These are phyloP conservation scores for Nephrocerus scutellatus DNA, from an alignment of 2,888 invertebrate species.

Conservation along the genomic window DNA sequence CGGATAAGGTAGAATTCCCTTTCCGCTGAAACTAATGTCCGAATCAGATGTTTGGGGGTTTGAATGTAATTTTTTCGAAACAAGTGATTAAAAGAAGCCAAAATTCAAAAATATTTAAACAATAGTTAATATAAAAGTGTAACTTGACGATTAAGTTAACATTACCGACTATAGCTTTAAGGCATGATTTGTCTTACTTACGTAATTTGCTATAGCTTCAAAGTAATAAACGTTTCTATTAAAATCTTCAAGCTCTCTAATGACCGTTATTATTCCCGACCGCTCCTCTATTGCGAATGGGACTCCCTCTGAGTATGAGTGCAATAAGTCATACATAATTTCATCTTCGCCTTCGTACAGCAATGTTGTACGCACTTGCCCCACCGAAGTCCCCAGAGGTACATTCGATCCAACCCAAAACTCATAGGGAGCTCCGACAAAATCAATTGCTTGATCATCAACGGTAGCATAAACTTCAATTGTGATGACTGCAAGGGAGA, in stretches of 20 bases:
- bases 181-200: too few relatives aligned
- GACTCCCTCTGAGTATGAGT: conserved; percentile 85
- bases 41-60: too few relatives aligned
- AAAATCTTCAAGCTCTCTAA: conserved; percentile 65
- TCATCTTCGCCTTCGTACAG: conserved; percentile 59
- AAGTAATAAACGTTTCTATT: conserved; percentile 66
- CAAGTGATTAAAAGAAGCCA: too few relatives aligned
- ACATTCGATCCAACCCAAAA: conserved; percentile 88
- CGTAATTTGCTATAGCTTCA: conserved; percentile 66
- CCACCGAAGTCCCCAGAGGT: conserved; percentile 75
- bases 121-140: too few relatives aligned
- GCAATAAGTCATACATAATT: conserved; percentile 68
- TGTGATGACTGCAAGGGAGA: conserved; percentile 77
- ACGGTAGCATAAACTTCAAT: conserved; percentile 59
- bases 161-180: too few relatives aligned
- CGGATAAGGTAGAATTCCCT: too few relatives aligned
- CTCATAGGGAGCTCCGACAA: conserved; percentile 78
- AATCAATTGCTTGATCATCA: conserved; percentile 59
- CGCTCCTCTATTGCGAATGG: conserved; percentile 86
- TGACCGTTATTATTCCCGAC: conserved; percentile 80
- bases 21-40: too few relatives aligned
- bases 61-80: too few relatives aligned
- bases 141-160: too few relatives aligned
- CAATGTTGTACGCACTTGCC: conserved; percentile 72
- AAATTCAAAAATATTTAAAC: too few relatives aligned